phyloP scores from a whole-genome alignment of 92 coral and sea anemone species.

The Pocillopora grandis region DNA sequence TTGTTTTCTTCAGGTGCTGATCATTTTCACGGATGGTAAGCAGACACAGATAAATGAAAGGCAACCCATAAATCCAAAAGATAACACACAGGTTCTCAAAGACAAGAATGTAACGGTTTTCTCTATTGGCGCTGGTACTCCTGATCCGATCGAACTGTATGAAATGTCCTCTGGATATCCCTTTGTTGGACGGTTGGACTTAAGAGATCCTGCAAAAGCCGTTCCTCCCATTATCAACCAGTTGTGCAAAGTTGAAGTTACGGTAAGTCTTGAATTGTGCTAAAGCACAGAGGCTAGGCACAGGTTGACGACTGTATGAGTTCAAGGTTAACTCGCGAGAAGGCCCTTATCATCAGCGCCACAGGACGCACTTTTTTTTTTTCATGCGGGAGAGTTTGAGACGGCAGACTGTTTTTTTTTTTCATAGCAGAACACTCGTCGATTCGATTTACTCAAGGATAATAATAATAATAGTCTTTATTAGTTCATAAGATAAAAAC shows the following conservation, averaged over 20 bases:
- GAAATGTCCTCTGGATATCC: neutral
- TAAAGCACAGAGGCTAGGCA: neutral
- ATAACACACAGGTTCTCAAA: slow-evolving; percentile 2
- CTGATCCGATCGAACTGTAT: slow-evolving; percentile 12
- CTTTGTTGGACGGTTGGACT: neutral
- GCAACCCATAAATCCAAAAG: neutral
- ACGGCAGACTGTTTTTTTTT: too few relatives aligned
- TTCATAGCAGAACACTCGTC: too few relatives aligned
- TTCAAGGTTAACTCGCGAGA: too few relatives aligned
- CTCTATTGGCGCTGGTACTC: neutral
- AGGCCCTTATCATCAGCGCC: too few relatives aligned
- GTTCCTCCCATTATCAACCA: neutral
- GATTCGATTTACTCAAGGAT: too few relatives aligned
- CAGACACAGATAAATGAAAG: neutral
- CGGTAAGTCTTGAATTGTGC: neutral
- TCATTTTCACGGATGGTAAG: slow-evolving; percentile 11
- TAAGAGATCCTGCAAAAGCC: neutral
- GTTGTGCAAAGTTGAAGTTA: slow-evolving; percentile 2
- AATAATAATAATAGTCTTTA: too few relatives aligned
- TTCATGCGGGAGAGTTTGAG: neutral
- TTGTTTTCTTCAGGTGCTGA: neutral
- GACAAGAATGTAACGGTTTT: slow-evolving; percentile 7
- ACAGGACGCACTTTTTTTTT: too few relatives aligned
- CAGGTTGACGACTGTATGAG: too few relatives aligned
- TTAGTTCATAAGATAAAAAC: too few relatives aligned